Conservation (phyloP, 2,797 vertebrate species). For the Chelmon rostratus region DNA sequence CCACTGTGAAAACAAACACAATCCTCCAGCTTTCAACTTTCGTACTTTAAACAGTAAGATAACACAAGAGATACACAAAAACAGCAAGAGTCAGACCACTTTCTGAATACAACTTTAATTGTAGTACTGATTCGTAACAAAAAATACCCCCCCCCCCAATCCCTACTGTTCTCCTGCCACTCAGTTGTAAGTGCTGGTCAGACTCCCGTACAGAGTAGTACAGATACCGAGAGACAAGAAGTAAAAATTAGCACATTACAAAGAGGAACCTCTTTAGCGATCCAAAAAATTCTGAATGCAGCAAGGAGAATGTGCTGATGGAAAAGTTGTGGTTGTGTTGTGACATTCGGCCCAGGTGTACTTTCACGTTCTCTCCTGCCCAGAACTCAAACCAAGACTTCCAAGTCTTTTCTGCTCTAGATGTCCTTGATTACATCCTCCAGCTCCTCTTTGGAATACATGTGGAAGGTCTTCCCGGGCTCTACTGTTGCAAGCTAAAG, state of each 20-base stretch:
- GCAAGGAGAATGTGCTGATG: conserved; percentile 64
- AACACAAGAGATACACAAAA: conserved; percentile 21
- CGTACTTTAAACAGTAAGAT: neutral
- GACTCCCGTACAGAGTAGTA: conserved; percentile 72
- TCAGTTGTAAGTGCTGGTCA: conserved; percentile 69
- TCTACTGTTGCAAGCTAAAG: conserved; percentile 95
- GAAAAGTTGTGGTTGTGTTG: conserved; percentile 67
- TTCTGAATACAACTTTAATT: conserved; percentile 86
- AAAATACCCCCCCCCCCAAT: conserved; percentile 62
- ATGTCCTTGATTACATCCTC: conserved; percentile 99
- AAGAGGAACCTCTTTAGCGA: conserved; percentile 71
- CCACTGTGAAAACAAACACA: neutral
- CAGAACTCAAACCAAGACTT: conserved; percentile 50
- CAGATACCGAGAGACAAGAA: conserved; percentile 74
- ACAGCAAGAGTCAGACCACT: conserved; percentile 18
- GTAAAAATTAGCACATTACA: conserved; percentile 72
- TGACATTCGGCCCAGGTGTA: conserved; percentile 54
- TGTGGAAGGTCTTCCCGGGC: conserved; percentile 98
- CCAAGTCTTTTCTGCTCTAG: conserved; percentile 78
- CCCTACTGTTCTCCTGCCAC: conserved; percentile 47
- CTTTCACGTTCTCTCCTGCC: conserved; percentile 41
- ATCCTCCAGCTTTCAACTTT: neutral
- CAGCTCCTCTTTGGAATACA: conserved; percentile 99
- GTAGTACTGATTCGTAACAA: conserved; percentile 84
- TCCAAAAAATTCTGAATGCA: conserved; percentile 65